Evolutionary conservation across 2,797 vertebrate species (phyloP).

Genomic region (Cuculus canorus): DNA sequence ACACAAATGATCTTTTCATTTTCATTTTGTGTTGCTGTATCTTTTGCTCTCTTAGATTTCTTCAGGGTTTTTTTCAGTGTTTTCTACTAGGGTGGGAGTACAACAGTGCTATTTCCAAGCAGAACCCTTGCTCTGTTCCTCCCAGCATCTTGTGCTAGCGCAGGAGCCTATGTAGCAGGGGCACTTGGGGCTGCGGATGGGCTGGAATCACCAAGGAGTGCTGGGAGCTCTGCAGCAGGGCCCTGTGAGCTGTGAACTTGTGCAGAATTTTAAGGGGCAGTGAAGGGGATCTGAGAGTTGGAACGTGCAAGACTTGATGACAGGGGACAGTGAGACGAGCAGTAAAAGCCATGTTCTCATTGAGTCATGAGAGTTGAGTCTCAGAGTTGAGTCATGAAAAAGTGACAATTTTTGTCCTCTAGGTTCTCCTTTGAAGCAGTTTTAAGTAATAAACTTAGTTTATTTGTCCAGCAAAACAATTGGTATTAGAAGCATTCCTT

Average conservation of each 20-base stretch:
- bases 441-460: neutral
- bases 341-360: neutral
- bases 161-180: neutral
- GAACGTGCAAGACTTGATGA: fast-evolving
- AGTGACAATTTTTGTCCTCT: neutral
- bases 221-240: neutral
- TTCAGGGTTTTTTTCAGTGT: neutral
- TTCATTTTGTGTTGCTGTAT: neutral
- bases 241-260: neutral
- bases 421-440: neutral
- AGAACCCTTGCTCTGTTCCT: neutral
- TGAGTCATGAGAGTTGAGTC: too few relatives aligned
- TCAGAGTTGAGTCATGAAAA: neutral
- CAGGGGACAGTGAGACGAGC: neutral
- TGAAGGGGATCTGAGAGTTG: neutral
- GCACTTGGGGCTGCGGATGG: neutral
- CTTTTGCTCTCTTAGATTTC: neutral
- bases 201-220: fast-evolving
- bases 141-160: fast-evolving
- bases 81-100: neutral
- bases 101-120: neutral
- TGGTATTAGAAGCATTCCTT: neutral
- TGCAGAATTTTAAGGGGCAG: neutral
- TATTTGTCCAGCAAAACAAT: neutral
- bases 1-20: neutral